Conservation (phyloP, 2,888 invertebrate species). For the Drosophila mimica region DNA sequence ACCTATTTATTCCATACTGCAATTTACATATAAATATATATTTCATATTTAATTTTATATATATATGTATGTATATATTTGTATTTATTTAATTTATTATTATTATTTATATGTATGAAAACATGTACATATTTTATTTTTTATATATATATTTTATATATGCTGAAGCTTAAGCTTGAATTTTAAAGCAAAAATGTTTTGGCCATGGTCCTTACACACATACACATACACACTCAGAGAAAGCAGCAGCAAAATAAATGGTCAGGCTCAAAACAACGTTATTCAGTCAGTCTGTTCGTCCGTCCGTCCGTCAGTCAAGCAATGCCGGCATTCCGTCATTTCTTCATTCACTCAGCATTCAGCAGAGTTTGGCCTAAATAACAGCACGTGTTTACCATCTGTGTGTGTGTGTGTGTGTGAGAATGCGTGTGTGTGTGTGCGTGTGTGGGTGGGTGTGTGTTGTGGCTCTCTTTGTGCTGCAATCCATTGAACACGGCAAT, state of each 20-base stretch:
- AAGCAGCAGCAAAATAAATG: constrained; percentile 35
- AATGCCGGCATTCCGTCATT: constrained; percentile 60
- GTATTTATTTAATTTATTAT: too few relatives aligned
- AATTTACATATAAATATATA: not conserved
- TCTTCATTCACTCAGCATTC: constrained; percentile 58
- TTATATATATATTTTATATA: not conserved
- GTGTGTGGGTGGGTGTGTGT: constrained; percentile 12
- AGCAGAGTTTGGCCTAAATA: constrained; percentile 57
- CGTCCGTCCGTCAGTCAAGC: constrained; percentile 28
- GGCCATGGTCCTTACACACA: constrained; percentile 48
- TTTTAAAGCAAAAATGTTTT: constrained; percentile 47
- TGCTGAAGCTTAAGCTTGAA: constrained; percentile 22
- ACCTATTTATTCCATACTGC: not conserved
- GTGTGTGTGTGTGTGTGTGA: not conserved
- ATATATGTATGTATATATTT: not conserved
- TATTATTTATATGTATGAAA: too few relatives aligned
- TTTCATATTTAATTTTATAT: too few relatives aligned
- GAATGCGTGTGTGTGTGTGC: constrained; percentile 3
- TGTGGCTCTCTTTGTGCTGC: constrained; percentile 43
- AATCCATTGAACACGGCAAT: constrained; percentile 70
- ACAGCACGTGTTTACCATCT: constrained; percentile 35
- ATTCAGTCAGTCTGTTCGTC: constrained; percentile 25
- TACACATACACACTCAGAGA: constrained; percentile 3
- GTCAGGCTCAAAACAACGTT: constrained; percentile 15
- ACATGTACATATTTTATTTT: not conserved